Base-by-base conservation (phyloP, 1,140 invertebrate species). In the Leguminivora glycinivorella region DNA sequence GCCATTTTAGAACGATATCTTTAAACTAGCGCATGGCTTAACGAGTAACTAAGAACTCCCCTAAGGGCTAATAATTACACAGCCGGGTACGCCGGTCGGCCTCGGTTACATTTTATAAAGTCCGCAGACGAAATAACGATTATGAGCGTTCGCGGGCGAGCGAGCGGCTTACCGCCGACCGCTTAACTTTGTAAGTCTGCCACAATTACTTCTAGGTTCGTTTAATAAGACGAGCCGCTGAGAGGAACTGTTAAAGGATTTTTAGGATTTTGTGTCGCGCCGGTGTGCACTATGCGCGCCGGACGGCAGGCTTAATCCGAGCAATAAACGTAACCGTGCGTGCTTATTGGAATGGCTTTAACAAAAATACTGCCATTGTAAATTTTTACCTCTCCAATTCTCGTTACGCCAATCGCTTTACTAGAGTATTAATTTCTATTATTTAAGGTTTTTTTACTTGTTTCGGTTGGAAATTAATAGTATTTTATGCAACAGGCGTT, bases 101-200 rank as follows among this genome's bases (percentile, higher is more conserved):
- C 75, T 77, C 72, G 73, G 73, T 78, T 77, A 83, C 83, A 83
- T 83, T 83, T 84, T 83, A 84, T 85, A 87, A 89, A 89, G 84
- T 91, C 86, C 79, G 81, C 87, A 91, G 89, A 91, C 89, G 80
- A 87, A 91, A 91, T 91, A 91, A 91, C 85, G 84, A 84, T 89
- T 87, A 89, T 83, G 86, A 85, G 79, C 75, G 77, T 80, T 78
- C 75, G 80, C 73, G 68, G 74, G 72, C 72, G 74, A 71, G 79
- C 81, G 66, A 56, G 68, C 77, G 80, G 82, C 80, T 89, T 84
- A 85, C 77, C 78, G 76, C 72, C 76, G 73, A 69, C 82, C 81
- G 83, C 78, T 89, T 88, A 89, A 89, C 87, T 89, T 89, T 85
- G 85, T 83, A 89, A 89, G 81, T 87, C 86, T 84, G 81, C 85